These are phyloP conservation scores for Pseudobourletiella spinata DNA, from an alignment of 1,140 invertebrate species.

Conservation along the genomic window DNA sequence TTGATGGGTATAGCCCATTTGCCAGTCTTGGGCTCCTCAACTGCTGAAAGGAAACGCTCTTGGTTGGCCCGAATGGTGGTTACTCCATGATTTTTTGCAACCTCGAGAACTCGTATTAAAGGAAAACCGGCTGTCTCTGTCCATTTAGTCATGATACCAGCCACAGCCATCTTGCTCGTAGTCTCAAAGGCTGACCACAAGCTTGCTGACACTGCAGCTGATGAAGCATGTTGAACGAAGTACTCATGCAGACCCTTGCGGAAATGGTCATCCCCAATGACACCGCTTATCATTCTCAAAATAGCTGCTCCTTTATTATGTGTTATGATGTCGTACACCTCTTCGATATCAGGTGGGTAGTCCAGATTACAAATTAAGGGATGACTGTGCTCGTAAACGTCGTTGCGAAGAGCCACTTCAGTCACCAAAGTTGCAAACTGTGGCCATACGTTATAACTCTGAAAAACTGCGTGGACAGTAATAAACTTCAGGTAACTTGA, in stretches of 20 bases:
- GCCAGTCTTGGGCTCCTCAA: too few species aligned
- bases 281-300: background rate
- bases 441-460: background rate
- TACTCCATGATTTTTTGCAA: background rate
- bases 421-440: background rate
- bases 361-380: background rate
- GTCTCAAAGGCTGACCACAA: background rate
- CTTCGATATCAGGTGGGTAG: background rate
- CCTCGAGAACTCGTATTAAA: background rate
- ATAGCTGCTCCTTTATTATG: background rate
- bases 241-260: background rate
- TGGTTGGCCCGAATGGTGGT: background rate
- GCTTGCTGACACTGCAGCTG: background rate
- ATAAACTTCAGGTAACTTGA: background rate
- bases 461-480: background rate
- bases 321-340: background rate
- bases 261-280: background rate
- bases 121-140: background rate
- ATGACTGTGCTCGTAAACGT: background rate
- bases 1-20: background rate
- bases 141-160: background rate
- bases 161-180: background rate
- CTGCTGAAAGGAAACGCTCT: background rate
- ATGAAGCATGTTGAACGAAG: background rate
- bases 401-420: background rate